phyloP scores from a whole-genome alignment of 2,888 invertebrate genomes.

The Phytoseiulus persimilis region DNA sequence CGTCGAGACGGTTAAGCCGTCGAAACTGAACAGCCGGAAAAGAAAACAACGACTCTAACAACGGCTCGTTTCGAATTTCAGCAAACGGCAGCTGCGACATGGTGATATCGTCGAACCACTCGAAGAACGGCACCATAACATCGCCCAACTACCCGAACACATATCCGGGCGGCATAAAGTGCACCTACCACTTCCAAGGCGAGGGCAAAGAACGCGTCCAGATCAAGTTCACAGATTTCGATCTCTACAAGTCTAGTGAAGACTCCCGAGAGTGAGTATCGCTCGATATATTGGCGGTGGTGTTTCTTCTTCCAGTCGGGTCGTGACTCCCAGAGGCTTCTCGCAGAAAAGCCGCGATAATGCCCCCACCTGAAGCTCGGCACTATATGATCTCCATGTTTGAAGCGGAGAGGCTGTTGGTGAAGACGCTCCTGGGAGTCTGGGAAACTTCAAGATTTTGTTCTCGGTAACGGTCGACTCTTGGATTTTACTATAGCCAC shows the following conservation, averaged over 20 bases:
- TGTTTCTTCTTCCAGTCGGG: no score
- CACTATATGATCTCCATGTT: no score
- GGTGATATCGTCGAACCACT: conserved; percentile 66
- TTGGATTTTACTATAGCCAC: background rate
- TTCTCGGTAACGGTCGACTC: background rate
- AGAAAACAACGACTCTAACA: background rate
- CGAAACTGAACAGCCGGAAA: background rate
- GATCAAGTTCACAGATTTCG: conserved; percentile 74
- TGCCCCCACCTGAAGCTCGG: no score
- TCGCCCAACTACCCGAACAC: conserved; percentile 75
- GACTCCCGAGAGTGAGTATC: conserved; percentile 45
- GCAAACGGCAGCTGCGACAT: conserved; percentile 57
- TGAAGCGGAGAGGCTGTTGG: no score
- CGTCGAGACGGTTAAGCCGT: background rate
- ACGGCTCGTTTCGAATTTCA: background rate
- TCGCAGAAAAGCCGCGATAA: no score
- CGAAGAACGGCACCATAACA: conserved; percentile 71
- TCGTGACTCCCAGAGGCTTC: no score
- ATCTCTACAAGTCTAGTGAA: conserved; percentile 55
- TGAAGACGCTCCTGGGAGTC: background rate
- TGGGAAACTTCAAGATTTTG: background rate
- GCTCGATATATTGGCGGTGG: background rate
- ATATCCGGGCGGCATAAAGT: conserved; percentile 69
- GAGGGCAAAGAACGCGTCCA: conserved; percentile 73
- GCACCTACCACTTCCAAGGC: conserved; percentile 82